Percentiles rank a stretch among this genome's conserved stretches.
Evolutionary conservation across 2,888 invertebrate genomes (phyloP).

Genomic region (Silvanus unidentatus): DNA sequence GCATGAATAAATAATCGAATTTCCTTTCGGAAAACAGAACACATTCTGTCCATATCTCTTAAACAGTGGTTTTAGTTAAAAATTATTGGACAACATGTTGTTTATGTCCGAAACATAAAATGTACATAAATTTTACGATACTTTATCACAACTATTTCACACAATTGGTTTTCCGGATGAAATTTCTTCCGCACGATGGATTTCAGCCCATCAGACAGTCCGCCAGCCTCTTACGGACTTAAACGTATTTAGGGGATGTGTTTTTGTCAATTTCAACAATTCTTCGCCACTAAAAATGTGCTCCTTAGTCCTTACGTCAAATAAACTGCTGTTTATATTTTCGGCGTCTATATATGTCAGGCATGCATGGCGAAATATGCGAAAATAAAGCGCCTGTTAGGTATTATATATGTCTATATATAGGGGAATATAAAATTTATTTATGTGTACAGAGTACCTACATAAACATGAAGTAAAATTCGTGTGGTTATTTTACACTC

Average conservation of each 20-base stretch:
- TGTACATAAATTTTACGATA: slow-evolving; percentile 5
- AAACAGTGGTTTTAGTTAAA: slow-evolving; percentile 3
- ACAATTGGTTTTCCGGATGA: slow-evolving; percentile 13
- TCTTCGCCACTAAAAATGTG: background rate
- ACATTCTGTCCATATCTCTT: slow-evolving; percentile 4
- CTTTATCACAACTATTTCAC: slow-evolving; percentile 8
- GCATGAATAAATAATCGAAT: background rate
- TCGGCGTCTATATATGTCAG: too few species aligned
- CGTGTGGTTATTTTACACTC: too few species aligned
- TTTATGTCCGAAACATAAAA: slow-evolving; percentile 5
- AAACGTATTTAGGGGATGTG: background rate
- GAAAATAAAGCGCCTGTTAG: too few species aligned
- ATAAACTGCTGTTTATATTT: too few species aligned
- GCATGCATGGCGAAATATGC: too few species aligned
- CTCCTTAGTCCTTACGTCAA: background rate
- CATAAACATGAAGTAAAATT: too few species aligned
- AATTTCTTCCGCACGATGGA: slow-evolving; percentile 17
- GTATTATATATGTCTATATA: too few species aligned
- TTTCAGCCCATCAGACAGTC: slow-evolving; percentile 3
- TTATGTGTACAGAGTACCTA: too few species aligned
- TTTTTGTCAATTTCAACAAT: slow-evolving; percentile 2
- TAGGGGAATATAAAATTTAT: too few species aligned
- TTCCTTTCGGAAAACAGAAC: slow-evolving; percentile 5
- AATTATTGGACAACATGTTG: slow-evolving; percentile 5
- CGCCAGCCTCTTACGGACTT: background rate